Conservation (phyloP, 2,113 vertebrate species). For the Zosterops borbonicus region DNA sequence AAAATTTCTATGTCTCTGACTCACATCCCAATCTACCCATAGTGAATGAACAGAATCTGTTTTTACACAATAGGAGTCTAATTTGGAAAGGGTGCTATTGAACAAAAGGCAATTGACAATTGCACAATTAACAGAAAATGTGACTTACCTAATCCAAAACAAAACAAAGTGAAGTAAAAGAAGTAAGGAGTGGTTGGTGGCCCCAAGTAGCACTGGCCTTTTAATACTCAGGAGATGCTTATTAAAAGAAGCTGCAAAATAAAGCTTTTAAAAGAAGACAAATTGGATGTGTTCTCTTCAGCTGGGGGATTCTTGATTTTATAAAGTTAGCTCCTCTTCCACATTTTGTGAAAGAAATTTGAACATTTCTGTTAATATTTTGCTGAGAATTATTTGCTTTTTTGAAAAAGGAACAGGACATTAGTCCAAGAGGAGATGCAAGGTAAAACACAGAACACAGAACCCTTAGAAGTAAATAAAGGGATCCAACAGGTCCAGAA, state of each 20-base stretch:
- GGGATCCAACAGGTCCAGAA: background rate
- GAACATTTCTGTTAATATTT: background rate
- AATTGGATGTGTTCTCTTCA: background rate
- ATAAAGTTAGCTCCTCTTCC: background rate
- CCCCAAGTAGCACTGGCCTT: background rate
- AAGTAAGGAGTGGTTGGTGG: background rate
- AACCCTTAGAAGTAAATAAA: background rate
- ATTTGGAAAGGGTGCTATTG: background rate
- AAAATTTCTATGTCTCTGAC: background rate
- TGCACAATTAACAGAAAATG: background rate
- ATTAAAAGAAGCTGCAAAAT: conserved; percentile 1
- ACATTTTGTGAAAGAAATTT: background rate
- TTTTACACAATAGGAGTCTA: background rate
- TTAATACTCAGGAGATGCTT: background rate
- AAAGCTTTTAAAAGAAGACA: background rate
- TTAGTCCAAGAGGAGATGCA: background rate
- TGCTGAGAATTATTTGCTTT: background rate
- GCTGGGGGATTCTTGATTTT: background rate
- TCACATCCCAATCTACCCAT: background rate
- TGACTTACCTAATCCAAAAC: background rate
- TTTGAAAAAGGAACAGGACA: background rate
- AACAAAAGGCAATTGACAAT: background rate
- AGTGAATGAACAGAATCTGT: background rate
- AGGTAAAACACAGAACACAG: background rate
- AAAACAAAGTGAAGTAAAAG: background rate